Conservation (phyloP, 2,113 vertebrate species). For the Perca fluviatilis region DNA sequence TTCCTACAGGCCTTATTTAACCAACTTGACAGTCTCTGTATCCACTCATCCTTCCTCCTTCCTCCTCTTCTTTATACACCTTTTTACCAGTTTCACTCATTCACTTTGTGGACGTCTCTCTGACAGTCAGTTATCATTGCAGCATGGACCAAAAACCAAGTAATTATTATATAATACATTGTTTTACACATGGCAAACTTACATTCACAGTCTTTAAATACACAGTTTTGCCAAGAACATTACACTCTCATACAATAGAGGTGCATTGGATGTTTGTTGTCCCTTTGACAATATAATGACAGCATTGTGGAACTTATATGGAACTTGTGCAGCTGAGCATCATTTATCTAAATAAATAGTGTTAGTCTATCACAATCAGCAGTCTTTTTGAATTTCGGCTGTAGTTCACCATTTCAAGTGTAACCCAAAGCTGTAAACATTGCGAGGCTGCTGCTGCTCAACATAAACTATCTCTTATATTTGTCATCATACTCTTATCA, state of each 20-base stretch:
- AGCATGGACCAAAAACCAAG: conserved; percentile 66
- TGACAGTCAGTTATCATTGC: conserved; percentile 39
- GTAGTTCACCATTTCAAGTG: background rate
- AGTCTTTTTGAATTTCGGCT: background rate
- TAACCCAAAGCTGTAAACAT: conserved; percentile 9
- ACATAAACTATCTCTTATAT: background rate
- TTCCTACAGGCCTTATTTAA: conserved; percentile 31
- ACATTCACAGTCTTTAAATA: conserved; percentile 23
- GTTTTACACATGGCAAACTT: conserved; percentile 29
- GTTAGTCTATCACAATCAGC: background rate
- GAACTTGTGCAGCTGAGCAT: background rate
- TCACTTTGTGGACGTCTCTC: background rate
- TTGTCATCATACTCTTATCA: background rate
- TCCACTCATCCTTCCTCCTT: conserved; percentile 1
- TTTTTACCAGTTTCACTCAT: background rate
- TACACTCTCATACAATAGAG: background rate
- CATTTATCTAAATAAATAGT: conserved; percentile 5
- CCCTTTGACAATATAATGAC: background rate
- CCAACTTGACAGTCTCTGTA: conserved; percentile 5
- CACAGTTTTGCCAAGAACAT: conserved; percentile 17
- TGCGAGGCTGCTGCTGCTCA: conserved; percentile 18
- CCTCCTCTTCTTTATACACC: background rate
- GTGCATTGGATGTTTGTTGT: conserved; percentile 14
- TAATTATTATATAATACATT: conserved; percentile 1
- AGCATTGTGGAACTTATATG: background rate